Conservation (phyloP, 1,140 invertebrate species). For the Dendroctonus ponderosae region DNA sequence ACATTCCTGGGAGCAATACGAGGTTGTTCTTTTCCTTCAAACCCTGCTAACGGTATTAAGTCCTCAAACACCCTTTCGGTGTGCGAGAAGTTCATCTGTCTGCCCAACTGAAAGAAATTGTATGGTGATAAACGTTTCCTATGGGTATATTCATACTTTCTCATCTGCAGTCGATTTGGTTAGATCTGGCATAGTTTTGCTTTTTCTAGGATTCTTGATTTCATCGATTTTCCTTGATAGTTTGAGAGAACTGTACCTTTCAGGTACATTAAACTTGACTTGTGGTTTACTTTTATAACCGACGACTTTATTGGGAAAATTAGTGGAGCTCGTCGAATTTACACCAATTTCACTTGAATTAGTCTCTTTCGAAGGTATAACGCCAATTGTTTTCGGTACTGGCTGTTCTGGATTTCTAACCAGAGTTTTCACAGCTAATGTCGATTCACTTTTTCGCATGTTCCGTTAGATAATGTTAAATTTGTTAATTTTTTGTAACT, state of each 20-base stretch:
- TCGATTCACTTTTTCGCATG: constrained; percentile 15
- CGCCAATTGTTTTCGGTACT: constrained; percentile 13
- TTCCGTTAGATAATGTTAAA: background rate
- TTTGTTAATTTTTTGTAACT: no score
- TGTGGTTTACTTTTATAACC: background rate
- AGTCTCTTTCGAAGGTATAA: constrained; percentile 5
- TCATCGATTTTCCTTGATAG: constrained; percentile 39
- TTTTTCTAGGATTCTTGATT: constrained; percentile 31
- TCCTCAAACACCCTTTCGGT: constrained; percentile 41
- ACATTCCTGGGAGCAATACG: constrained; percentile 24
- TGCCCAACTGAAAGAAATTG: constrained; percentile 36
- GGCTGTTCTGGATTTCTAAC: constrained; percentile 37
- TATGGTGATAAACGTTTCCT: background rate
- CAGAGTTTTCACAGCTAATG: constrained; percentile 32
- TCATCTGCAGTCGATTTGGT: constrained; percentile 37
- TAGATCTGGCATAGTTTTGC: constrained; percentile 34
- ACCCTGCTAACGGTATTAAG: constrained; percentile 40
- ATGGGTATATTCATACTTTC: constrained; percentile 33
- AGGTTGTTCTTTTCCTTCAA: constrained; percentile 26
- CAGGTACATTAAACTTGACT: constrained; percentile 36
- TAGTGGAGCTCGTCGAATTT: background rate
- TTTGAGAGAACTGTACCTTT: constrained; percentile 35
- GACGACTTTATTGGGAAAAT: background rate
- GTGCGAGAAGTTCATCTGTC: constrained; percentile 44
- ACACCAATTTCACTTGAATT: background rate